Evolutionary conservation across 2,888 invertebrate genomes (phyloP), one percentile per base, ranked within the genome.

Genomic region (Dasypolia templi): DNA sequence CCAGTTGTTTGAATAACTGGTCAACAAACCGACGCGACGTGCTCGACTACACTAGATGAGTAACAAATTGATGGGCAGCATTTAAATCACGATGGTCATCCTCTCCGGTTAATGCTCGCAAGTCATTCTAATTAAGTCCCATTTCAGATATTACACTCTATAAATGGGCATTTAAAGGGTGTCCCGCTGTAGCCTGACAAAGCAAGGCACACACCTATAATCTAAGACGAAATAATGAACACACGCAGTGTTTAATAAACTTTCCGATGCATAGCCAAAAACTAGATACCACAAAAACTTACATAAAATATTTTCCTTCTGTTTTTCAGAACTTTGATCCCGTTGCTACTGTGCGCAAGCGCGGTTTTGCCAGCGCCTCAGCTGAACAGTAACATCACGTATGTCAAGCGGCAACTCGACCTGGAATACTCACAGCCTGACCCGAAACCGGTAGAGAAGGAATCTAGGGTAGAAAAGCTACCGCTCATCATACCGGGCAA

Each of bases 301-400:
- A 51, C 3, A 5, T 44, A 12, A n/a, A 22, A 39, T 7, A 64
- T 71, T 64, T 73, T 82, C 69, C n/a, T 55, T 63, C 29, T 94
- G 7, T 71, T 35, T 75, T 93, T 11, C 93, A 95, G 95, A 81
- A 69, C 86, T 70, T 51, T 93, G 6, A 69, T 93, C 29, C 75
- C 89, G 19, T 59, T 92, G 49, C 62, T 92, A 66, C 79, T 94
- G 51, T 92, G 86, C 87, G 71, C 87, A 56, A 80, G 84, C 63
- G 73, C 86, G 1, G 91, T 88, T 7, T 77, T 85, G 11, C 72
- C 92, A 4, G 95, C 95, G 7, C 94, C 95, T 0, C 94, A 93
- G 53, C 81, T 81, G 61, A 90, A 90, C 74, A 92, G 90, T 64
- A 91, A 92, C 63, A 93, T 94, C 73, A 94, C 94, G 1, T 93